Conservation (phyloP, 2,888 invertebrate genomes). For the Octonoba sinensis region DNA sequence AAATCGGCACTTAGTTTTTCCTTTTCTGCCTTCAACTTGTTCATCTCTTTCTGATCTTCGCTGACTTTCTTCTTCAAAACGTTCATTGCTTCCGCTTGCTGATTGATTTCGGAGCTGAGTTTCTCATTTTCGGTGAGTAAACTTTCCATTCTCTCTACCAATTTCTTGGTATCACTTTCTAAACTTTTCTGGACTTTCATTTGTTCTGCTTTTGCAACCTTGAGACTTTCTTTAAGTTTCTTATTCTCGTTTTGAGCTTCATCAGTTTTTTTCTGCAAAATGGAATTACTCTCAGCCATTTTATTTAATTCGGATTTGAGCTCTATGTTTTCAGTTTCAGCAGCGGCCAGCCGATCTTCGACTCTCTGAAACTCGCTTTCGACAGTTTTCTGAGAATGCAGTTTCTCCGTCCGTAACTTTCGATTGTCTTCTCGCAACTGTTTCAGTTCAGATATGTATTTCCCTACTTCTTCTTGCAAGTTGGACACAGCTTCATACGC, state of each 20-base stretch:
- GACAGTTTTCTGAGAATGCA: slow-evolving; percentile 53
- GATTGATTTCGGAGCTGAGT: slow-evolving; percentile 45
- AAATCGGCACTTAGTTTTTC: slow-evolving; percentile 46
- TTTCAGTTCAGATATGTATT: slow-evolving; percentile 75
- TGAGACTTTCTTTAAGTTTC: slow-evolving; percentile 44
- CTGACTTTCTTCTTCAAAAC: slow-evolving; percentile 35
- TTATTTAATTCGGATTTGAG: slow-evolving; percentile 44
- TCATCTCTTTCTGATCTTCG: slow-evolving; percentile 51
- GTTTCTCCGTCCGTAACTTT: slow-evolving; percentile 40
- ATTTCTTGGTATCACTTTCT: slow-evolving; percentile 46
- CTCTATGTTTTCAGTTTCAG: slow-evolving; percentile 52
- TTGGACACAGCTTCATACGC: slow-evolving; percentile 53
- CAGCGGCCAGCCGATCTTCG: slow-evolving; percentile 43
- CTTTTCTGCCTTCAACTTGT: slow-evolving; percentile 49
- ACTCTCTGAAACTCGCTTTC: slow-evolving; percentile 54
- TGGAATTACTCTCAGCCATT: slow-evolving; percentile 25
- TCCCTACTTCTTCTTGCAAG: slow-evolving; percentile 50
- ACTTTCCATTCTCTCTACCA: slow-evolving; percentile 50
- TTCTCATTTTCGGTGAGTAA: slow-evolving; percentile 48
- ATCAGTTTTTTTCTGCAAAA: slow-evolving; percentile 45
- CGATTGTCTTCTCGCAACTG: slow-evolving; percentile 81
- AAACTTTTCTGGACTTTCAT: slow-evolving; percentile 34
- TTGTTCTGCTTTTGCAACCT: slow-evolving; percentile 49
- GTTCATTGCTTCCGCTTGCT: slow-evolving; percentile 38
- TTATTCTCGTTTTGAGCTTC: slow-evolving; percentile 40